Percentiles rank a stretch among this genome's conserved stretches.
These are phyloP conservation scores for Amphiprion percula DNA, from an alignment of 2,113 vertebrate species.

Conservation along the genomic window DNA sequence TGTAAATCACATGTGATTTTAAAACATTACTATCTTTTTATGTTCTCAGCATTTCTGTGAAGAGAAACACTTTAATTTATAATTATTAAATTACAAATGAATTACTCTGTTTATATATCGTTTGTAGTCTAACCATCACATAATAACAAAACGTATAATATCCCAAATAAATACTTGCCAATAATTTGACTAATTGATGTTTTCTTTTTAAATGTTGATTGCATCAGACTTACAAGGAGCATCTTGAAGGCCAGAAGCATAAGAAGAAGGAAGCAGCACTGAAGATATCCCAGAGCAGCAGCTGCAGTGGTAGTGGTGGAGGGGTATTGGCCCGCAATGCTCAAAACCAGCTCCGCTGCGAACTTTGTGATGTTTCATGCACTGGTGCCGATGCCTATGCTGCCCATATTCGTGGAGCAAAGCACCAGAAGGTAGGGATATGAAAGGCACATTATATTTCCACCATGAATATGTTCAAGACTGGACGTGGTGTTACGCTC, in stretches of 20 bases:
- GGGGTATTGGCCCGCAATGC: constrained; percentile 89
- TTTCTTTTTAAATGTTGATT: not conserved
- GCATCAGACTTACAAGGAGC: constrained; percentile 95
- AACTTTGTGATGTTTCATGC: constrained; percentile 98
- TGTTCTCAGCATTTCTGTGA: not conserved
- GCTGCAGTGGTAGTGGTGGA: constrained; percentile 73
- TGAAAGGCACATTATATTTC: not conserved
- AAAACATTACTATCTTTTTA: not conserved
- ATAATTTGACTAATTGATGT: not conserved
- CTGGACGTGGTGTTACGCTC: no score
- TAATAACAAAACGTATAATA: no score
- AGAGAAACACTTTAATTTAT: no score
- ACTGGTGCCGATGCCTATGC: constrained; percentile 98
- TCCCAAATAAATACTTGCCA: not conserved
- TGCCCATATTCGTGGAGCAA: constrained; percentile 97
- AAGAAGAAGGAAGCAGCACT: constrained; percentile 98
- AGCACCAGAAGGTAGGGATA: constrained; percentile 94
- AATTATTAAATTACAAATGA: no score
- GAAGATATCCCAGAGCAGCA: constrained; percentile 92
- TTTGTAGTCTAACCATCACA: no score
- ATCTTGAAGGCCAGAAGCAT: constrained; percentile 99
- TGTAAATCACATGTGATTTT: no score
- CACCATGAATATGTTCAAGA: no score
- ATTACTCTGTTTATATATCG: no score
- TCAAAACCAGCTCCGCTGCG: constrained; percentile 97